Percentiles rank a stretch among this genome's conserved stretches.
These are phyloP conservation scores for Pygoscelis adeliae DNA, from an alignment of 2,113 vertebrate species.

Conservation along the genomic window DNA sequence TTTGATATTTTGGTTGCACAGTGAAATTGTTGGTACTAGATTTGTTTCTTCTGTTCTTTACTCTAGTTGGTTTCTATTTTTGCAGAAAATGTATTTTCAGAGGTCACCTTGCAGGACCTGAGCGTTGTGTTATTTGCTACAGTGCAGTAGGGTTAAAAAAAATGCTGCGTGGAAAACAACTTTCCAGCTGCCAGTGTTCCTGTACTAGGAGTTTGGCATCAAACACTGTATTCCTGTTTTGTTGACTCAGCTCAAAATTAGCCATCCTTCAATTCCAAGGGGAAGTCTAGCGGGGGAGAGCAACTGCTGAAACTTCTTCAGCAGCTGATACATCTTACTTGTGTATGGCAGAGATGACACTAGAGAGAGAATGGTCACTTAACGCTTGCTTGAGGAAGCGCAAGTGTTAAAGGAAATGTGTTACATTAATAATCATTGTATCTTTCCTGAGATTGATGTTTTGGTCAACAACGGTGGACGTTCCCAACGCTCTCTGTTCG, in stretches of 20 bases:
- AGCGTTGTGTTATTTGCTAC: background rate
- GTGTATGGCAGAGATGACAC: background rate
- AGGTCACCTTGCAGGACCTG: background rate
- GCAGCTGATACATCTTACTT: background rate
- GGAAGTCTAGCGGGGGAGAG: background rate
- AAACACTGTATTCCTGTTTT: background rate
- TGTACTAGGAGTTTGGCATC: background rate
- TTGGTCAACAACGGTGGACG: constrained; percentile 92
- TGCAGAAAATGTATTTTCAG: background rate
- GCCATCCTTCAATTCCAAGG: background rate
- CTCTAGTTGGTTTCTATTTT: background rate
- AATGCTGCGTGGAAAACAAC: background rate
- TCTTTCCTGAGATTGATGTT: constrained; percentile 83
- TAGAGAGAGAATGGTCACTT: background rate
- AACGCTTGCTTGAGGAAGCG: background rate
- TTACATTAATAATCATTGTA: background rate
- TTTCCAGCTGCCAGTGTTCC: background rate
- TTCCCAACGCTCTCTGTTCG: constrained; percentile 86
- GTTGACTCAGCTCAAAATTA: background rate
- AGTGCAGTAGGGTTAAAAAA: background rate
- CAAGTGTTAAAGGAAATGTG: background rate
- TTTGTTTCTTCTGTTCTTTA: background rate
- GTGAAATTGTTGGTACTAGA: background rate
- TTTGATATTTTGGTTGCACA: background rate
- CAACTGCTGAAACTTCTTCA: background rate